A percentile compares a stretch with the other conserved stretches of the same genome.
These are phyloP conservation scores for Ips typographus DNA, from an alignment of 1,140 invertebrate genomes.

Conservation along the genomic window DNA sequence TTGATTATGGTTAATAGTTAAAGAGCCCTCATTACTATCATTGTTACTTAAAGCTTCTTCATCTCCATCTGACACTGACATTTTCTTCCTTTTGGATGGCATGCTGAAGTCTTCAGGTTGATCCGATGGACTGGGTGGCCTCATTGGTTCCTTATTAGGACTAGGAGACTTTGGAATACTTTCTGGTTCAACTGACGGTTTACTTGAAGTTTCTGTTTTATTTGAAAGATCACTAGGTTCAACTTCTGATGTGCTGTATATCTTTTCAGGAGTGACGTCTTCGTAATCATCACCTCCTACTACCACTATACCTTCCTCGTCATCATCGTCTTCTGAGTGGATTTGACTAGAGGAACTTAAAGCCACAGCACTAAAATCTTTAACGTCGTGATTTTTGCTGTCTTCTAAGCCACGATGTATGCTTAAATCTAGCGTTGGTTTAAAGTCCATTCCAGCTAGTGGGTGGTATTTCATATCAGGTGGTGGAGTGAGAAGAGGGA, in stretches of 20 bases:
- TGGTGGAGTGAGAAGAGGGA: constrained; percentile 72
- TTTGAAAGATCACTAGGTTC: not conserved
- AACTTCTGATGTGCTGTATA: not conserved
- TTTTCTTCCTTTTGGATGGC: constrained; percentile 61
- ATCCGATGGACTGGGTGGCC: constrained; percentile 7
- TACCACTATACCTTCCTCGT: constrained; percentile 65
- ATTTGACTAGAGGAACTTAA: constrained; percentile 49
- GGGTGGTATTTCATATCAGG: constrained; percentile 68
- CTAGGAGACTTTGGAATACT: not conserved
- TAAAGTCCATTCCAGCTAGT: constrained; percentile 66
- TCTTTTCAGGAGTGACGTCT: constrained; percentile 50
- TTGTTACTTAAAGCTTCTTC: constrained; percentile 66
- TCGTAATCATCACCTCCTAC: constrained; percentile 66
- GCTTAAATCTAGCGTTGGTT: constrained; percentile 58
- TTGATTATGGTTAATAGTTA: constrained; percentile 56
- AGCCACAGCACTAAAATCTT: constrained; percentile 49
- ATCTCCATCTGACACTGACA: constrained; percentile 65
- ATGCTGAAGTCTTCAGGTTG: constrained; percentile 70
- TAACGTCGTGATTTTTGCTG: constrained; percentile 54
- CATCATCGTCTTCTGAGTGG: constrained; percentile 54
- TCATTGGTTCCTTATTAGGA: not conserved
- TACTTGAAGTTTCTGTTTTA: not conserved
- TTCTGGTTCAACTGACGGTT: constrained; percentile 49
- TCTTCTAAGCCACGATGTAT: constrained; percentile 63
- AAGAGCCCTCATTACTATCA: constrained; percentile 76